These are phyloP conservation scores for Euplexia lucipara DNA, from an alignment of 2,888 invertebrate species.

Conservation along the genomic window DNA sequence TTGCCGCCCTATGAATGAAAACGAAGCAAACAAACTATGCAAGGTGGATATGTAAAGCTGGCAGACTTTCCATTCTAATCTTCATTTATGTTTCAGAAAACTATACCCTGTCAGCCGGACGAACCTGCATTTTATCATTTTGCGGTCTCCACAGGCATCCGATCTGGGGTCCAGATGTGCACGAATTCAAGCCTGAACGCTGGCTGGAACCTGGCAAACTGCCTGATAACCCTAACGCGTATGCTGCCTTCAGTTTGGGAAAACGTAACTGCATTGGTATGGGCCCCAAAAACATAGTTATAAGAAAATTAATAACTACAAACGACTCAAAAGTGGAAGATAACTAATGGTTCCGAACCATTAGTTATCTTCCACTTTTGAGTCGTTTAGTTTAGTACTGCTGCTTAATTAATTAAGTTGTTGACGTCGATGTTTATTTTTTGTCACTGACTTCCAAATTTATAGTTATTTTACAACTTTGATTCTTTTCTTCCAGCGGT, in stretches of 20 bases:
- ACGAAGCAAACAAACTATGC: no score
- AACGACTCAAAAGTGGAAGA: not conserved
- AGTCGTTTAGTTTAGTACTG: no score
- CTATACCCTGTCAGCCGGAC: conserved; percentile 73
- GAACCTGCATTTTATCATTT: conserved; percentile 72
- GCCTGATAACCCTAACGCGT: conserved; percentile 74
- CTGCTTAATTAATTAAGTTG: no score
- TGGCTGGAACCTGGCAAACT: conserved; percentile 75
- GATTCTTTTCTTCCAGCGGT: no score
- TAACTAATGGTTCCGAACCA: no score
- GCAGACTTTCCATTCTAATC: not conserved
- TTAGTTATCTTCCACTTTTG: not conserved
- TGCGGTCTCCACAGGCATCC: conserved; percentile 76
- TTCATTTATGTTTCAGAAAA: conserved; percentile 69
- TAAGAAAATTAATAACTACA: not conserved
- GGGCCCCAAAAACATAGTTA: not conserved
- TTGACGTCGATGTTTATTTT: no score
- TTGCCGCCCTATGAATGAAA: no score
- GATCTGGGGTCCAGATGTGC: conserved; percentile 76
- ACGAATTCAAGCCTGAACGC: conserved; percentile 77
- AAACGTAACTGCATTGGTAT: conserved; percentile 78
- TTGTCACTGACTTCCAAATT: no score
- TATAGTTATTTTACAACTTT: no score
- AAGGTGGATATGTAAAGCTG: no score
- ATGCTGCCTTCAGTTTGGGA: conserved; percentile 77